Evolutionary conservation across 2,888 invertebrate genomes (phyloP).

Genomic region (Gnatocerus cornutus): DNA sequence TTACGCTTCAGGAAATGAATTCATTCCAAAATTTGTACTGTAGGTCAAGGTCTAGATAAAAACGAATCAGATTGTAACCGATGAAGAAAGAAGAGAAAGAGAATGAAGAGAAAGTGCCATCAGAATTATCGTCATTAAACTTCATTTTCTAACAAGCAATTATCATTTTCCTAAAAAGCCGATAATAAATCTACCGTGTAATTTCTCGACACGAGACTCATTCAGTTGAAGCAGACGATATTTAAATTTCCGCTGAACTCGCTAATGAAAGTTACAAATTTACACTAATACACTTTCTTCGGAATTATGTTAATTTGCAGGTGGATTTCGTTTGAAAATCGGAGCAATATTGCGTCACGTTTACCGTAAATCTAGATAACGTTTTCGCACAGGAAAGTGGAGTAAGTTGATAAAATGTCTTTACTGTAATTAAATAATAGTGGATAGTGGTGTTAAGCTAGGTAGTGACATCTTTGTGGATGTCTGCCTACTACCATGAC

Average conservation of each 20-base stretch:
- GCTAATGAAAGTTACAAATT: slow-evolving; percentile 42
- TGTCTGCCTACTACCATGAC: slow-evolving; percentile 5
- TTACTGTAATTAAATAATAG: not conserved
- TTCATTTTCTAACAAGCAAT: not conserved
- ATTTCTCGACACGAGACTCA: not conserved
- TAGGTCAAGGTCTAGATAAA: slow-evolving; percentile 31
- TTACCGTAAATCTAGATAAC: not conserved
- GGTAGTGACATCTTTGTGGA: slow-evolving; percentile 20
- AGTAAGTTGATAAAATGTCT: not conserved
- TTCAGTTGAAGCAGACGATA: slow-evolving; percentile 6
- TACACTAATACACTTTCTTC: slow-evolving; percentile 42
- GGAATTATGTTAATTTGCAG: slow-evolving; percentile 33
- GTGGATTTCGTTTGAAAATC: slow-evolving; percentile 13
- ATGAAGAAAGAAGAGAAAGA: too few species aligned
- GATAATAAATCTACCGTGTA: slow-evolving; percentile 9
- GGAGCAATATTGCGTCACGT: slow-evolving; percentile 7
- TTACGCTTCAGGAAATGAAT: slow-evolving; percentile 12
- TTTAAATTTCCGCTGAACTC: slow-evolving; percentile 21
- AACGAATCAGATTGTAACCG: slow-evolving; percentile 36
- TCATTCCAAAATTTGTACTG: slow-evolving; percentile 18
- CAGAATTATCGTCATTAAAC: slow-evolving; percentile 19
- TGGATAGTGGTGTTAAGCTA: not conserved
- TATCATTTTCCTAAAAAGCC: slow-evolving; percentile 5
- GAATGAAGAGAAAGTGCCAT: too few species aligned
- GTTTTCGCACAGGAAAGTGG: not conserved